Evolutionary conservation across 2,888 invertebrate genomes (phyloP).

Genomic region (Odontothrips loti): DNA sequence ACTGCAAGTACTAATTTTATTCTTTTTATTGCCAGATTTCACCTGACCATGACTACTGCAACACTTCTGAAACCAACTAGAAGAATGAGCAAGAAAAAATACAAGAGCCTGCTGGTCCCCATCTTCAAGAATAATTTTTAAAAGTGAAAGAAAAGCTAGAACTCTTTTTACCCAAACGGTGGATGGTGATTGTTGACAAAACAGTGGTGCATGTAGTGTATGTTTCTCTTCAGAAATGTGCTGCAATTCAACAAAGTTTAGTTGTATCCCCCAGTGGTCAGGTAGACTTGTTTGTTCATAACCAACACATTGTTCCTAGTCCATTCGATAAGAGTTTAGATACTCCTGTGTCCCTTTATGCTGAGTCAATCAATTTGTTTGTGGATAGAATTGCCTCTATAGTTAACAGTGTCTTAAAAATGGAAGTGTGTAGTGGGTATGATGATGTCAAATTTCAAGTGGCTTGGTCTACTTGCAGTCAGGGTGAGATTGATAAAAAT

Average conservation of each 20-base stretch:
- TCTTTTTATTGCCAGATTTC: background rate
- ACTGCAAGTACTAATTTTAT: no score
- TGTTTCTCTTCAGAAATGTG: background rate
- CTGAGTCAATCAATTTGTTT: background rate
- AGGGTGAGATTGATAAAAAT: no score
- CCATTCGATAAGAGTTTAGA: background rate
- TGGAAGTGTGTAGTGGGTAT: background rate
- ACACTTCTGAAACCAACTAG: background rate
- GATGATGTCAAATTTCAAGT: background rate
- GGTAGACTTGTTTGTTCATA: background rate
- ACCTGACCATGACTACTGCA: background rate
- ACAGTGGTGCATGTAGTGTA: background rate
- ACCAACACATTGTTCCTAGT: background rate
- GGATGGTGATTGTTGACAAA: background rate
- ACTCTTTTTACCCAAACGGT: background rate
- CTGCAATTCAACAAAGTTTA: background rate
- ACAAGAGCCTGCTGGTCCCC: background rate
- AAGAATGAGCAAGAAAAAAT: background rate
- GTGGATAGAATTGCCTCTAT: background rate
- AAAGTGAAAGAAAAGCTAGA: background rate
- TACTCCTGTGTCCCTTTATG: background rate
- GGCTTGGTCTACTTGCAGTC: background rate
- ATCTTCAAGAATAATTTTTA: background rate
- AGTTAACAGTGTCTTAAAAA: background rate
- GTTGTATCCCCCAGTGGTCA: background rate